Evolutionary conservation across 2,797 vertebrate genomes (phyloP), one percentile per base, ranked within the genome.

Genomic region (Mus spretus): DNA sequence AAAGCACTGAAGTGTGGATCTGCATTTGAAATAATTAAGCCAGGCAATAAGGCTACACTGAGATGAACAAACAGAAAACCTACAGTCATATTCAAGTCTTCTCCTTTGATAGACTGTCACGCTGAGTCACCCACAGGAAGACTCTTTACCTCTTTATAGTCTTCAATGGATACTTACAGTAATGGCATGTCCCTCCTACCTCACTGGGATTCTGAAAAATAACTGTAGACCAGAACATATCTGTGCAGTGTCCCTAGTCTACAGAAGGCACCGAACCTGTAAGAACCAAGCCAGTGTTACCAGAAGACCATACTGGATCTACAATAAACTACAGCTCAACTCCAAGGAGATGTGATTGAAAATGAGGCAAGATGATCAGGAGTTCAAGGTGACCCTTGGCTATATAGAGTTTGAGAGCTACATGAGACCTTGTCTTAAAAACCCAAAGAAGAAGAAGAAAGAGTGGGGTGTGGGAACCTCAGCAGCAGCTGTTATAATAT

Each of bases 21-120:
- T 96, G 65, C 40, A 89, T 72, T 97, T 91, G 70, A 96, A 92
- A 94, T 89, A 87, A 96, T 91, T 90, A 94, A 96, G 93, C 85
- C 34, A 84, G 77, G 63, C 65, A 95, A 95, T 90, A 63, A 96
- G 96, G 67, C 44, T 75, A 93, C 63, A 93, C 92, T 88, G 75
- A 93, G 70, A 95, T 94, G 88, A 96, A 53, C 44, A 94, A 95
- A 72, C 31, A 80, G 78, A 95, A 95, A 96, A 94, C 78, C 88
- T 80, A 63, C 53, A 28, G 88, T 92, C 59, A 86, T 93, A 74
- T 67, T 96, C 86, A 92, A 95, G 75, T 7, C 37, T 95, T 94
- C 83, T 89, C 63, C 84, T 84, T 88, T 95, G 82, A 96, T 89
- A 94, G 95, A 93, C 81, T 31, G 44, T 55, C 53, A 22, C 50